Conservation (phyloP, 2,888 invertebrate genomes). For the Ichneumoninae sp. region DNA sequence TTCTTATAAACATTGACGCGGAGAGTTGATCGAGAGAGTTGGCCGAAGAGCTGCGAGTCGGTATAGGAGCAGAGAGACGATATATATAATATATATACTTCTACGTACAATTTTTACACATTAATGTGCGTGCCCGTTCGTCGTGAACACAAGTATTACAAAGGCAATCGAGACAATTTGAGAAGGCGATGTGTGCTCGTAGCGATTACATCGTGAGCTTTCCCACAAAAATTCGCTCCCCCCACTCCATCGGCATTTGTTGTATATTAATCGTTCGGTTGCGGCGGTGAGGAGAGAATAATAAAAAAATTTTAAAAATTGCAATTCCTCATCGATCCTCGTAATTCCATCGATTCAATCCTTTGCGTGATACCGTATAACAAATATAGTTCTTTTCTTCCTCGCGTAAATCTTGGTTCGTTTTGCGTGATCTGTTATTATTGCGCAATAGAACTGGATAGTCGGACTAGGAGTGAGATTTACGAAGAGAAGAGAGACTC, state of each 20-base stretch:
- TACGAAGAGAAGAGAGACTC: conserved; percentile 54
- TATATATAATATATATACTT: conserved; percentile 16
- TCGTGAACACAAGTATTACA: conserved; percentile 46
- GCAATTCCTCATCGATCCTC: conserved; percentile 40
- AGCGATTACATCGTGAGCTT: conserved; percentile 20
- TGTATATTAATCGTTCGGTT: conserved; percentile 16
- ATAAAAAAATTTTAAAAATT: conserved; percentile 21
- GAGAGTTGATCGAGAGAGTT: conserved; percentile 33
- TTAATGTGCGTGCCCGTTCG: conserved; percentile 27
- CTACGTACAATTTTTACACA: conserved; percentile 47
- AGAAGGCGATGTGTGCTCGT: conserved; percentile 15
- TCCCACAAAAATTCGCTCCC: neutral
- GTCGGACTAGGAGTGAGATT: conserved; percentile 62
- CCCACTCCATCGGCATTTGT: conserved; percentile 14
- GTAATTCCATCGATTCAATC: conserved; percentile 26
- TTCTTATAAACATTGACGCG: conserved; percentile 37
- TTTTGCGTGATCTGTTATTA: conserved; percentile 14
- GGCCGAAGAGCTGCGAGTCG: conserved; percentile 1
- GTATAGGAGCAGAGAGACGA: neutral
- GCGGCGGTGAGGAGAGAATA: neutral
- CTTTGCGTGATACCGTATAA: conserved; percentile 24
- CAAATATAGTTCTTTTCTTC: conserved; percentile 40
- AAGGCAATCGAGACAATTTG: conserved; percentile 32
- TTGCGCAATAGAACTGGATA: conserved; percentile 56
- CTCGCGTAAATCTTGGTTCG: conserved; percentile 20